Evolutionary conservation across 2,888 invertebrate genomes (phyloP), one percentile per base, ranked within the genome.

Genomic region (Pandemis corylana): DNA sequence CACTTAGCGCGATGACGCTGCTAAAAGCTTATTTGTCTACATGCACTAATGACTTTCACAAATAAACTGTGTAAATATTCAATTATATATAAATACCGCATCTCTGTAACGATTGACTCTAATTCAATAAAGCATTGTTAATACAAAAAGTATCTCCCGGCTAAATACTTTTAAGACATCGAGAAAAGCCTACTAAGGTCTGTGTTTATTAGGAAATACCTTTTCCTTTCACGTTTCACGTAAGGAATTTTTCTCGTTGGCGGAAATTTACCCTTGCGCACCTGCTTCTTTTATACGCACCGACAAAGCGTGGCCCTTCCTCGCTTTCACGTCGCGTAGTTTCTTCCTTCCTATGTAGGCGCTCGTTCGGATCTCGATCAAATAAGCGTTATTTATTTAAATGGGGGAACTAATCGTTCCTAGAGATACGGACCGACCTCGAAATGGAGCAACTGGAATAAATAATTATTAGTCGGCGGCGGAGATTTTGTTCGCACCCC

Each of bases 121-220:
- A 77, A 72, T 72, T 76, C 75, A 78, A 76, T 78, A 68, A 79
- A 78, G 77, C 76, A 74, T 77, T 75, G 67, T 71, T 74, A 68
- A 69, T 70, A 76, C 77, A 78, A 77, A 77, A 64, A 7, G 67
- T 67, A 67, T 67, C 74, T 77, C 77, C 68, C 77, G 76, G 80
- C 78, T 80, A 79, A 77, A 80, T 81, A 78, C 78, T 80, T 79
- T 66, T 76, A 77, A 78, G 75, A 77, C 72, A 77, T 73, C 75
- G 76, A 75, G 77, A 80, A 80, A 80, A 78, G 79, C 78, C 76
- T 79, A 78, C 74, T 69, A 49, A 75, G 80, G 79, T 80, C 78
- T 83, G 82, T 87, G 86, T 88, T 87, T 89, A 89, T 89, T 87
- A 86, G 84, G 85, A 87, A 88, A 89, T 89, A 82, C 89, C 86